Base-by-base conservation (phyloP, 2,888 invertebrate species). In the Steromphala cineraria region DNA sequence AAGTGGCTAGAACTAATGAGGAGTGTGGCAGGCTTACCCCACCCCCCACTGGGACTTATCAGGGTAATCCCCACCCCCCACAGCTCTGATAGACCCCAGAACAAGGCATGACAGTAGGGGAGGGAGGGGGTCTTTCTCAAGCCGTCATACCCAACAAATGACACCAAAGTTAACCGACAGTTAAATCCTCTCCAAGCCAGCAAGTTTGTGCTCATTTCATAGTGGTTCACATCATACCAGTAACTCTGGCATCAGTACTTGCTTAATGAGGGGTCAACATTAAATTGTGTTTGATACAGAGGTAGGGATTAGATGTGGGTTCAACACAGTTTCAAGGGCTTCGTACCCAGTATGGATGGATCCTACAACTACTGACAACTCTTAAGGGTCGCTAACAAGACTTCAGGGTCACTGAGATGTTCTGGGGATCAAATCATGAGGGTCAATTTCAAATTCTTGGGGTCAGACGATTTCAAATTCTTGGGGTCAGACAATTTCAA, bases 31-130 rank as follows among this genome's bases (percentile, higher is more conserved):
- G 2, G 71, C 28, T 19, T 36, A 40, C 71, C 71, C 31, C 71
- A 71, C 71, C 71, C 71, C 67, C 71, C 13, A 2, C 15, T 19
- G 19, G 71, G 36, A 36, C 1, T 31, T 71, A 71, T 71, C 71
- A 71, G 71, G 31, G 36, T 71, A 71, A 71, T 71, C 71, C 71
- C 71, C 40, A 71, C 71, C 71, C 71, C 71, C 40, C 15, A 40
- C 24, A 40, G 19, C 19, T 36, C 40, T 71, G 71, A 40, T 40
- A 71, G 71, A 71, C 31, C 13, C 0, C 71, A 31, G 71, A 71
- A 71, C 71, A 71, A 71, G 71, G 36, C 71, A 24, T 62, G 62
- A 62, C 21, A 62, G 28, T 15, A 17, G 62, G 7, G 62, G 28
- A 28, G 62, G 62, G 62, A 62, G 62, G 62, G 62, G 62, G 62